phyloP scores from a whole-genome alignment of 1,140 invertebrate genomes.

The Brevipalpus yothersi region DNA sequence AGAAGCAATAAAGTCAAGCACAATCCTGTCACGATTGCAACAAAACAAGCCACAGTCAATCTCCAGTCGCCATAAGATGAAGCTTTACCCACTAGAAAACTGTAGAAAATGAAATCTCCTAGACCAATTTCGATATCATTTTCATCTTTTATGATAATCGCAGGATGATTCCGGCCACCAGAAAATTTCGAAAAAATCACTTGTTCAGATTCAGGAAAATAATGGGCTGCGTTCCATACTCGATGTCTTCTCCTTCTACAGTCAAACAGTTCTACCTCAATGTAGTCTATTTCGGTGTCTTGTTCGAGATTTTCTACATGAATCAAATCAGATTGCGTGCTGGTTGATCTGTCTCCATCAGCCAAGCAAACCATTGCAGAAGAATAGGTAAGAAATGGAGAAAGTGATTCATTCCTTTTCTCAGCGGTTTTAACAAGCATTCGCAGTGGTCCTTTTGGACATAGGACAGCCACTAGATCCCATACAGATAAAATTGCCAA shows the following conservation, averaged over 20 bases:
- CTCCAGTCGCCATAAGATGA: conserved; percentile 98
- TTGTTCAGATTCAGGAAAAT: neutral
- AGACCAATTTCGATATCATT: conserved; percentile 70
- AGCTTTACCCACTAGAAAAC: conserved; percentile 91
- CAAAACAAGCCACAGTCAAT: conserved; percentile 89
- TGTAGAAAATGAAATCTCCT: conserved; percentile 99
- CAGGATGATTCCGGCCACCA: too few relatives aligned
- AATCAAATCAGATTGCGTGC: neutral
- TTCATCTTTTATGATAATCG: too few relatives aligned
- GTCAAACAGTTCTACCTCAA: neutral
- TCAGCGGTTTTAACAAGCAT: conserved; percentile 96
- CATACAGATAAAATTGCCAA: conserved; percentile 88
- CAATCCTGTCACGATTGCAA: conserved; percentile 88
- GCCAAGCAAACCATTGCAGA: conserved; percentile 28
- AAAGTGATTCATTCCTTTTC: conserved; percentile 93
- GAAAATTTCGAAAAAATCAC: neutral
- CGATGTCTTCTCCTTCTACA: too few relatives aligned
- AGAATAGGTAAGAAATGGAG: conserved; percentile 95
- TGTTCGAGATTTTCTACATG: neutral
- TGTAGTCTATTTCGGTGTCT: neutral
- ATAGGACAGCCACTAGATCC: conserved; percentile 93
- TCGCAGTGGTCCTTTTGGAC: conserved; percentile 79
- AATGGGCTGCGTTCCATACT: neutral
- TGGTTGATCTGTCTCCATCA: neutral
- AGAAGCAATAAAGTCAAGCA: conserved; percentile 77